Evolutionary conservation across 2,113 vertebrate species (phyloP).

Genomic region (Grantiella picta): DNA sequence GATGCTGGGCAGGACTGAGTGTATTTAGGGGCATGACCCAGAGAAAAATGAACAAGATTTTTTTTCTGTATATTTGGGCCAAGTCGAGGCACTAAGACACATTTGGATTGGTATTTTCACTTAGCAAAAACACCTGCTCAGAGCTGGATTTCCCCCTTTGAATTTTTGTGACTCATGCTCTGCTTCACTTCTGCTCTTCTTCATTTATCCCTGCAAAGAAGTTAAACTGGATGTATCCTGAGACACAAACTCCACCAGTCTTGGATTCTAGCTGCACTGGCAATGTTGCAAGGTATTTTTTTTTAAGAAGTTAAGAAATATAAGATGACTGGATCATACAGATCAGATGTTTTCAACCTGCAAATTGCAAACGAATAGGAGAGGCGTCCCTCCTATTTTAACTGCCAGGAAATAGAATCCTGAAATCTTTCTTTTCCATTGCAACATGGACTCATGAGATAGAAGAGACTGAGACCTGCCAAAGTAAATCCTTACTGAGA

Average conservation of each 20-base stretch:
- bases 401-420: slow-evolving; percentile 34
- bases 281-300: neutral
- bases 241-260: neutral
- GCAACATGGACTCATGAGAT: neutral
- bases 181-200: neutral
- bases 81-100: neutral
- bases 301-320: neutral
- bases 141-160: neutral
- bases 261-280: neutral
- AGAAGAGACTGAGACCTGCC: slow-evolving; percentile 9
- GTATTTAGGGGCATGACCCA: neutral
- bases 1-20: neutral
- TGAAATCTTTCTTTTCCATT: slow-evolving; percentile 37
- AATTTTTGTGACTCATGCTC: neutral
- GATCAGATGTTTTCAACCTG: slow-evolving; percentile 33
- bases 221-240: neutral
- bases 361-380: neutral
- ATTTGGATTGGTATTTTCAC: neutral
- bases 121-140: neutral
- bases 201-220: neutral
- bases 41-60: neutral
- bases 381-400: neutral
- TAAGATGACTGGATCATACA: neutral
- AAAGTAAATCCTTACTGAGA: slow-evolving; percentile 1
- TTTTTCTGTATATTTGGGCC: neutral